Evolutionary conservation across 2,888 invertebrate genomes (phyloP).

Genomic region (Blomia tropicalis): DNA sequence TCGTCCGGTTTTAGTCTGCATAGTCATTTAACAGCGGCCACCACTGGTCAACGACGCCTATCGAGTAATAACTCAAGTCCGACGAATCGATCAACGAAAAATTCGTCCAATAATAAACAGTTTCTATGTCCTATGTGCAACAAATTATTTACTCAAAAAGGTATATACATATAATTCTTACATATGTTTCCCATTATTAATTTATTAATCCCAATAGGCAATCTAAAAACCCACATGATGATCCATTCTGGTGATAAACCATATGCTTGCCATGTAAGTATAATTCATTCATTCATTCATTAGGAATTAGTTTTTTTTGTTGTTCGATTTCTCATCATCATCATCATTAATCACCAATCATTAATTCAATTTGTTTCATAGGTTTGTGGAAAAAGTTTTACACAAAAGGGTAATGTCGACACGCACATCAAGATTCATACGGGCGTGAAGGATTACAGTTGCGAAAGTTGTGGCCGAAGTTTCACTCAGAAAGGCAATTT

Average conservation of each 20-base stretch:
- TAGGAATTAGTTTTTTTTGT: neutral
- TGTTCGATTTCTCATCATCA: neutral
- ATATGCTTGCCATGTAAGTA: slow-evolving; percentile 30
- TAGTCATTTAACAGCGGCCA: neutral
- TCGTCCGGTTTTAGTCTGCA: neutral
- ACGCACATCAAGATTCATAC: slow-evolving; percentile 32
- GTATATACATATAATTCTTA: slow-evolving; percentile 22
- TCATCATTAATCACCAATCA: neutral
- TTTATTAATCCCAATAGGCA: slow-evolving; percentile 17
- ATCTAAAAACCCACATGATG: slow-evolving; percentile 32
- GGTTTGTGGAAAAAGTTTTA: slow-evolving; percentile 31
- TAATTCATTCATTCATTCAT: neutral
- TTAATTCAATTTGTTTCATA: too few relatives aligned
- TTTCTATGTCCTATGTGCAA: slow-evolving; percentile 31
- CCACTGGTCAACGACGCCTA: neutral
- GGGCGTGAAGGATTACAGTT: slow-evolving; percentile 30
- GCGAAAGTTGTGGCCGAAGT: slow-evolving; percentile 30
- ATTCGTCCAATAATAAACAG: slow-evolving; percentile 21
- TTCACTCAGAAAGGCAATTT: slow-evolving; percentile 32
- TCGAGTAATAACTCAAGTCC: neutral
- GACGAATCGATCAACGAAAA: slow-evolving; percentile 16
- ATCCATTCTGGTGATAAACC: slow-evolving; percentile 32
- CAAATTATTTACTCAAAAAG: slow-evolving; percentile 31
- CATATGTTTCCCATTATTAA: neutral
- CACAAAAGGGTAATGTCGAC: slow-evolving; percentile 32